Evolutionary conservation across 2,888 invertebrate genomes (phyloP), one percentile per base, ranked within the genome.

Genomic region (Corbicula japonica): DNA sequence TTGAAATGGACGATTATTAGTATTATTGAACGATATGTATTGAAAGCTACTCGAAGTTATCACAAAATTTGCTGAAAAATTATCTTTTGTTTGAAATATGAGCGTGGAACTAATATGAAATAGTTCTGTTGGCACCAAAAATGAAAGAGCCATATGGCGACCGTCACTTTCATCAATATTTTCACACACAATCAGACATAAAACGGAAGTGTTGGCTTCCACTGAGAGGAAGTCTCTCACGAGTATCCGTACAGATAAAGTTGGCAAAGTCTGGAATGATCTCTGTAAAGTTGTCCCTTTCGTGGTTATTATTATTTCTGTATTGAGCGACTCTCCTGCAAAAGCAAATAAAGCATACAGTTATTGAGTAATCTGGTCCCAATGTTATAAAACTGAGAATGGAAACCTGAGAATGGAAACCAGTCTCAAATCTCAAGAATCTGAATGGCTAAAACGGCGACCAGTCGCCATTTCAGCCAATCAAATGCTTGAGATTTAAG

Each of bases 121-220:
- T 23, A 83, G 58, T 35, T 69, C 48, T n/a, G 76, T 26, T 4
- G 83, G 83, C 30, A 71, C 52, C 34, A 83, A 28, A 60, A 69
- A 68, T 44, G 50, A 58, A 26, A 80, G 44, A 18, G 78, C 32
- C 48, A 58, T 30, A 32, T 80, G 83, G 35, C 61, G 28, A 23
- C 18, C 50, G 58, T 52, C 65, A 18, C n/a, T 26, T 8, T 41
- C 1, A 32, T 80, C 80, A 38, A 44, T 41, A 8, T 73, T 69
- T 44, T 73, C 58, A 26, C 68, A 72, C 46, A 73, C 12, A 6
- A 83, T 50, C 4, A 48, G 46, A 62, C 72, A 77, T 3, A 65
- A 12, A 18, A 83, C 66, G 18, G 83, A 78, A 26, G 48, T 28
- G 35, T 80, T 76, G 30, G 80, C 52, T 63, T 78, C 76, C n/a